Evolutionary conservation across 37 sponge, comb jelly and placozoan species (phyloP).

Genomic region (Aphrocallistes beatrix): DNA sequence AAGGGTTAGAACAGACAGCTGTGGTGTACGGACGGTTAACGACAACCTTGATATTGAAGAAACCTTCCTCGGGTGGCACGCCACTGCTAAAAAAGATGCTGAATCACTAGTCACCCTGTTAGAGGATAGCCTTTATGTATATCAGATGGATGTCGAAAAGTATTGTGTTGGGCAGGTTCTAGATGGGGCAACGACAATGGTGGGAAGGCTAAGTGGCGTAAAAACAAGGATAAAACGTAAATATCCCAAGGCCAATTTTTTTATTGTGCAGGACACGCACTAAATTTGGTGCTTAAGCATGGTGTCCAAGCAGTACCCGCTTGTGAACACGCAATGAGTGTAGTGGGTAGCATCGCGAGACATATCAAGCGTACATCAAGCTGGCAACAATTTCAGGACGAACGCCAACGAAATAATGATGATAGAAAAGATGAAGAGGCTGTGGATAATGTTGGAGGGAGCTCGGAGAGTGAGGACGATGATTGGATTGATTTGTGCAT

Average conservation of each 20-base stretch:
- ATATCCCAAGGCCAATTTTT: background rate
- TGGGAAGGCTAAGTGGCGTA: constrained; percentile 1
- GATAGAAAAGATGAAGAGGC: background rate
- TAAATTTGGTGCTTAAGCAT: background rate
- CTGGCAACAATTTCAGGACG: background rate
- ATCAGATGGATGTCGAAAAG: constrained; percentile 1
- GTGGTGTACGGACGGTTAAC: background rate
- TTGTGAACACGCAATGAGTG: constrained; percentile 10
- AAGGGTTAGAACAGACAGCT: background rate
- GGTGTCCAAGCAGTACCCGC: background rate
- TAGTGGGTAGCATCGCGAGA: background rate
- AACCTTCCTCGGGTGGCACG: background rate
- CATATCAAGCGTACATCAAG: background rate
- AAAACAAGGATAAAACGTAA: constrained; percentile 8
- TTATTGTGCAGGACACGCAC: constrained; percentile 3
- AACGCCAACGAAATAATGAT: background rate
- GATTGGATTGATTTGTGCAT: background rate
- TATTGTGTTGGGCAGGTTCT: constrained; percentile 12
- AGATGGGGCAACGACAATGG: background rate
- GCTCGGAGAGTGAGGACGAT: background rate
- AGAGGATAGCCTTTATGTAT: background rate
- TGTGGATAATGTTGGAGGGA: background rate
- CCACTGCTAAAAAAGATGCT: background rate
- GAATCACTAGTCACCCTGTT: background rate
- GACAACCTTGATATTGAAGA: constrained; percentile 1